Base-by-base conservation (phyloP, 1,140 invertebrate species). In the Tigriopus japonicus region DNA sequence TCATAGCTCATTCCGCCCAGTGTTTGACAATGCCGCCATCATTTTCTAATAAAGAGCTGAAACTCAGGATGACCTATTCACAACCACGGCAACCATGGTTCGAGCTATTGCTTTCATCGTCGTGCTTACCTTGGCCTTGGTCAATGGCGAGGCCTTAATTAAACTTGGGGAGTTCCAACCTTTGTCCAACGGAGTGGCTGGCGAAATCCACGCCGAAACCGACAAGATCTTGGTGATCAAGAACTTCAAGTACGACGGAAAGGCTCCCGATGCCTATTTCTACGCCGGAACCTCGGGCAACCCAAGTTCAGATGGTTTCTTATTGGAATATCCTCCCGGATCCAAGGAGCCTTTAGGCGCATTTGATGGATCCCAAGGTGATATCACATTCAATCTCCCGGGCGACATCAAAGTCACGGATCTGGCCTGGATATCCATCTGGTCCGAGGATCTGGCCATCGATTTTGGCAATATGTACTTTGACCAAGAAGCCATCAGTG, bases 251-350 rank as follows among this genome's bases (percentile, higher is more conserved):
- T 92, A 91, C 68, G 87, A 92, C 67, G 87, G 88, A 61, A 80
- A 85, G 70, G 88, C 85, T 53, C 87, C 87, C 88, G 87, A 86
- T 62, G 87, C 87, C 6, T 90, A 83, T 68, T 89, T 89, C 73
- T 91, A 87, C 72, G 86, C 82, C 59, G 86, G 86, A 49, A 49
- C 45, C n/a, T 49, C 45, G 5, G 43, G 42, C 9, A 41, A 58
- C 1, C 67, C 67, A 19, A 52, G 45, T 35, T 55, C 63, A 35
- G 64, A 66, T 52, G 87, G 85, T 14, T 77, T 81, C 64, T 78
- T 83, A 54, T 72, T 92, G 58, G 77, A 83, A 10, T 85, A 90
- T 70, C 87, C 91, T 70, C 79, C 79, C 56, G 73, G 73, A 63
- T 68, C 70, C n/a, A n/a, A 2, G 2, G 23, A 41, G 2, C 15